Percentiles rank a stretch among this genome's conserved stretches.
These are phyloP conservation scores for Falco columbarius DNA, from an alignment of 2,797 vertebrate genomes.

Conservation along the genomic window DNA sequence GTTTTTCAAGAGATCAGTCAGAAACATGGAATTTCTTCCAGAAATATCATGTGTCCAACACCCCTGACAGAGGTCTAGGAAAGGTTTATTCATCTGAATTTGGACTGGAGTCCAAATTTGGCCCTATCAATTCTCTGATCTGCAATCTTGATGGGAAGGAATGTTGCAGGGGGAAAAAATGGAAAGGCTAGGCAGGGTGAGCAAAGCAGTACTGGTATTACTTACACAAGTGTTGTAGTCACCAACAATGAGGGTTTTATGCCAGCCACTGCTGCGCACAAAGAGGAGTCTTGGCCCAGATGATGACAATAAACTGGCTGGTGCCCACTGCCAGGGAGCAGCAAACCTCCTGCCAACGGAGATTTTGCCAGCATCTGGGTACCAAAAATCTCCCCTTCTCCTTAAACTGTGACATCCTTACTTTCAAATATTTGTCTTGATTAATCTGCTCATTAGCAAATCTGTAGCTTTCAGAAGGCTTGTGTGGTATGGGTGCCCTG, in stretches of 20 bases:
- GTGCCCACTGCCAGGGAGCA: background rate
- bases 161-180: too few species aligned
- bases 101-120: background rate
- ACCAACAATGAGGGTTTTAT: background rate
- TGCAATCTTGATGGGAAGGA: background rate
- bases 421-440: background rate
- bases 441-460: background rate
- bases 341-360: background rate
- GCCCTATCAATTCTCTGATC: background rate
- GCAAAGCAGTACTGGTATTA: background rate
- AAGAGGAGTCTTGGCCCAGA: background rate
- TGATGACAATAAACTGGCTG: background rate
- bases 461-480: background rate
- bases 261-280: background rate
- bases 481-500: rapidly evolving
- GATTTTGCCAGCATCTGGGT: background rate
- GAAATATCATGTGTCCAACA: background rate
- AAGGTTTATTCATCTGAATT: background rate
- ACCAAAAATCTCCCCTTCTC: background rate
- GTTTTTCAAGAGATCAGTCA: background rate
- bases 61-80: background rate
- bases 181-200: background rate
- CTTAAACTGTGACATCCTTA: background rate
- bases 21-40: background rate
- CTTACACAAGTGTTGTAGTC: background rate